phyloP scores from a whole-genome alignment of 2,888 invertebrate genomes.

The Andrena minutula region DNA sequence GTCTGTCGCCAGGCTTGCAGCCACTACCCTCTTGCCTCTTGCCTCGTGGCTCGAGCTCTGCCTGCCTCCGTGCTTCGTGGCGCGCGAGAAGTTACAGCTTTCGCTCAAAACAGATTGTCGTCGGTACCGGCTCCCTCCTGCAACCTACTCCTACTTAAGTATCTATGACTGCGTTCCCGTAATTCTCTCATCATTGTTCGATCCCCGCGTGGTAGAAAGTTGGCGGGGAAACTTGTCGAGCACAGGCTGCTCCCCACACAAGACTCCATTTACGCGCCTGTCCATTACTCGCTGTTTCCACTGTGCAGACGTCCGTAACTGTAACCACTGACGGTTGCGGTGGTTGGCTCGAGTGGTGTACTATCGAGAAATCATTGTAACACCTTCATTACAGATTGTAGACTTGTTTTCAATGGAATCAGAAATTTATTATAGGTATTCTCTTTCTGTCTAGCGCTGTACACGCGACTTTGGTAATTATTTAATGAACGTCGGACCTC shows the following conservation, averaged over 20 bases:
- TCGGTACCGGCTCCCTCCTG: constrained; percentile 3
- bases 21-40: not conserved
- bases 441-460: not conserved
- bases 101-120: constrained; percentile 46
- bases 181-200: constrained; percentile 2
- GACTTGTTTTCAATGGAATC: too few species aligned
- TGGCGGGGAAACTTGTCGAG: not conserved
- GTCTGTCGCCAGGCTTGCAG: constrained; percentile 61
- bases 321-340: too few species aligned
- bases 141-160: constrained; percentile 25
- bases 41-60: too few species aligned
- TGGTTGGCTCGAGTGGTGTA: too few species aligned
- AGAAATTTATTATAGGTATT: too few species aligned
- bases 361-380: too few species aligned
- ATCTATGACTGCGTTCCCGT: not conserved
- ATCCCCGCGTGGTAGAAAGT: not conserved
- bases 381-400: too few species aligned
- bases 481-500: not conserved
- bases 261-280: not conserved
- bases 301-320: not conserved
- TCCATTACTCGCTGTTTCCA: not conserved
- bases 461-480: not conserved
- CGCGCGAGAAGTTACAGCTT: constrained; percentile 43
- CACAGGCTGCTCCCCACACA: not conserved
- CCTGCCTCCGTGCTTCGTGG: constrained; percentile 19